A percentile compares a stretch with the other conserved stretches of the same genome.
phyloP scores from a whole-genome alignment of 2,888 invertebrate species.

The Pterostichus niger region DNA sequence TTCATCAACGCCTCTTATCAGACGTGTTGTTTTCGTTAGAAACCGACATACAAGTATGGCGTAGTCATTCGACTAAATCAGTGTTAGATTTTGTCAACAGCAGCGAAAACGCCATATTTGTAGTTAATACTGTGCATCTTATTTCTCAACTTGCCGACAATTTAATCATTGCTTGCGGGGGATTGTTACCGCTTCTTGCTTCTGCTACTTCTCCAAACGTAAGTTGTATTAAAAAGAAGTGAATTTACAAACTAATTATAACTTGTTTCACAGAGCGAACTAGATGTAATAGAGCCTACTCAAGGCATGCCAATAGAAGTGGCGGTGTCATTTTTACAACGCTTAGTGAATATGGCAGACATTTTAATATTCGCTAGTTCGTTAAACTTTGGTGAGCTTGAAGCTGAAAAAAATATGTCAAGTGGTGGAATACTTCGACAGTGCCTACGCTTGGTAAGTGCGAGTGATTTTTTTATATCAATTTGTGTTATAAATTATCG shows the following conservation, averaged over 20 bases:
- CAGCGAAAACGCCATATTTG: slow-evolving; percentile 98
- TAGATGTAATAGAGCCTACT: slow-evolving; percentile 98
- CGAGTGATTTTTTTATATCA: slow-evolving; percentile 34
- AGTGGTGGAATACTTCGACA: slow-evolving; percentile 99
- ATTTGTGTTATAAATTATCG: slow-evolving; percentile 68
- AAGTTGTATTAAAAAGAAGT: slow-evolving; percentile 75
- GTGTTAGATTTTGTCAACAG: slow-evolving; percentile 99
- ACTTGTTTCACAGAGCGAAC: slow-evolving; percentile 88
- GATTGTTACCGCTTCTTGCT: slow-evolving; percentile 95
- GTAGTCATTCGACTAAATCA: slow-evolving; percentile 96
- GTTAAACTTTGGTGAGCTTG: slow-evolving; percentile 97
- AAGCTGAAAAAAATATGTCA: slow-evolving; percentile 99
- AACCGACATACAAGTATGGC: slow-evolving; percentile 95
- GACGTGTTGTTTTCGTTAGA: slow-evolving; percentile 98
- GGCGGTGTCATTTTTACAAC: slow-evolving; percentile 98
- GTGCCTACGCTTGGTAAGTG: slow-evolving; percentile 92
- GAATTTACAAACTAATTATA: slow-evolving; percentile 46
- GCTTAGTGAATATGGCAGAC: slow-evolving; percentile 99
- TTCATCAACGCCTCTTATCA: slow-evolving; percentile 96
- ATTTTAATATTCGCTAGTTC: slow-evolving; percentile 99
- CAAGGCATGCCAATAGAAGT: slow-evolving; percentile 99
- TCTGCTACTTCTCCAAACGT: slow-evolving; percentile 99
- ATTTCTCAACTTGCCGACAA: slow-evolving; percentile 99
- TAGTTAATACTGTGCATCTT: slow-evolving; percentile 99
- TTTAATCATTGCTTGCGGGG: slow-evolving; percentile 98